phyloP scores from a whole-genome alignment of 2,113 vertebrate genomes.

The Ivindomyrus marchei region DNA sequence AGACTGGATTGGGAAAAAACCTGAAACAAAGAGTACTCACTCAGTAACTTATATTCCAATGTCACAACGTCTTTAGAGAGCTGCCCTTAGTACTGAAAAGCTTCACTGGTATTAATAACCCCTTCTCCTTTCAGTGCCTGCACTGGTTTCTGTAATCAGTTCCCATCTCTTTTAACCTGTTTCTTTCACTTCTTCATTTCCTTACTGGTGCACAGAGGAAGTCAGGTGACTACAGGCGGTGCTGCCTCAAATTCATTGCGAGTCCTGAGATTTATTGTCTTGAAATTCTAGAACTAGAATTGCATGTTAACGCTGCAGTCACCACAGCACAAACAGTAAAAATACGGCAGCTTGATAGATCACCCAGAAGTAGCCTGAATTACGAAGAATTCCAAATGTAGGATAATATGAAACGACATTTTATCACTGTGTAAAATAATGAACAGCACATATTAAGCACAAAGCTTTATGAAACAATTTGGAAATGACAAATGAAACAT shows the following conservation, averaged over 20 bases:
- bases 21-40: not conserved
- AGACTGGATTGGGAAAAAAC: not conserved
- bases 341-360: not conserved
- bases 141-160: slow-evolving; percentile 26
- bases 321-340: not conserved
- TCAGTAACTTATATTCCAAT: not conserved
- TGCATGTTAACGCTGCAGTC: not conserved
- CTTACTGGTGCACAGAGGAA: not conserved
- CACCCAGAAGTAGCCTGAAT: not conserved
- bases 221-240: not conserved
- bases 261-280: not conserved
- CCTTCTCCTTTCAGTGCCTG: not conserved
- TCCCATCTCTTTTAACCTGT: slow-evolving; percentile 31
- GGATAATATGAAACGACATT: not conserved
- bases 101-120: too few species aligned
- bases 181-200: slow-evolving; percentile 40
- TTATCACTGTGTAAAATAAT: not conserved
- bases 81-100: not conserved
- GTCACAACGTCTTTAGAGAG: not conserved
- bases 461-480: not conserved
- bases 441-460: not conserved
- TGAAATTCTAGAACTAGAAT: not conserved
- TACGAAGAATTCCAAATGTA: not conserved
- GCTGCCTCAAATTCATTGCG: not conserved
- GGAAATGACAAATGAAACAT: not conserved